Evolutionary conservation across 2,797 vertebrate species (phyloP), one percentile per base, ranked within the genome.

Genomic region (Varecia variegata): DNA sequence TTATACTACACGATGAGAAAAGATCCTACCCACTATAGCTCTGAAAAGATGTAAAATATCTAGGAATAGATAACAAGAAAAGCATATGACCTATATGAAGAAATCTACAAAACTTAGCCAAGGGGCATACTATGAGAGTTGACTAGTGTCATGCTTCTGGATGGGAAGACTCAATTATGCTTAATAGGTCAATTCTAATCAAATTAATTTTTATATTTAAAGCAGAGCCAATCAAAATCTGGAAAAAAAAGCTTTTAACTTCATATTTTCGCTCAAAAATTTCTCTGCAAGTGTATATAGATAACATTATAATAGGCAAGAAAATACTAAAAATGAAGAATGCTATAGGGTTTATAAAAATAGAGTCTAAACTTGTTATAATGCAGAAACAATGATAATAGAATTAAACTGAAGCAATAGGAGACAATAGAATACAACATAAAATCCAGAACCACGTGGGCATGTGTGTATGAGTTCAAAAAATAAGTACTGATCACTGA

Each of bases 251-350:
- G 21, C 17, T 91, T 95, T 65, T 88, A 90, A 93, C 30, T 68
- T 88, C 27, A 88, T 43, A 91, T 92, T 96, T 74, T 96, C n/a
- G 58, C 13, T 62, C 35, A 90, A 95, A 68, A 94, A 27, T 81
- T 56, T 95, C n/a, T 86, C 88, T 71, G 32, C 71, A 88, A 95
- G 38, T 77, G 52, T 56, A 77, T 20, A 50, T 3, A 88, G 35
- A 81, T 54, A 79, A 76, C 10, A 76, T 25, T 25, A 65, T 9
- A 88, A 73, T 43, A 90, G 20, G 14, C 43, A 95, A 83, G 15
- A 82, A 93, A 93, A 93, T n/a, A 88, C 0, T 80, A 52, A 50
- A 52, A 50, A 56, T 68, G 25, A 96, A 96, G 2, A 89, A 95
- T 87, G 13, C 3, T 30, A 84, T 14, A 82, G 8, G 40, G 25